phyloP scores from a whole-genome alignment of 53 echinoderm and acorn worm genomes.

The Holothuria leucospilota region DNA sequence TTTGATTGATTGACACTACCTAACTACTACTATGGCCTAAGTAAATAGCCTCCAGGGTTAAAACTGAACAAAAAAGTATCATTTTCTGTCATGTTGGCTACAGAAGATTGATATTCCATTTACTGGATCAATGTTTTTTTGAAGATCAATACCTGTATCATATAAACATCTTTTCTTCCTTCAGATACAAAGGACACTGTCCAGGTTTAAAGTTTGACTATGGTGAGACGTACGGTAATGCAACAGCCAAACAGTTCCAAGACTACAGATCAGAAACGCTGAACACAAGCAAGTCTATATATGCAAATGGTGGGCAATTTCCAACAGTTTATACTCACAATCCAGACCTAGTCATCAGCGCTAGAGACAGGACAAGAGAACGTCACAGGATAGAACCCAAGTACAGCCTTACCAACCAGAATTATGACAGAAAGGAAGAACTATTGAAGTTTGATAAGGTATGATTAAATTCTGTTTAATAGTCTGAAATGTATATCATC shows the following conservation, averaged over 20 bases:
- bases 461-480: not conserved
- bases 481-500: too few species aligned
- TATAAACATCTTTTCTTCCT: not conserved
- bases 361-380: slow-evolving; percentile 91
- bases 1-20: too few species aligned
- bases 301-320: slow-evolving; percentile 91
- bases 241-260: slow-evolving; percentile 93
- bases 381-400: slow-evolving; percentile 87
- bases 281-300: slow-evolving; percentile 88
- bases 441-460: slow-evolving; percentile 91
- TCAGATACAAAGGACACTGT: slow-evolving; percentile 99
- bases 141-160: not conserved
- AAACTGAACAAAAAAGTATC: too few species aligned
- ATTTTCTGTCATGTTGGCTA: too few species aligned
- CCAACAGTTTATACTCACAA: slow-evolving; percentile 98
- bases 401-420: slow-evolving; percentile 83
- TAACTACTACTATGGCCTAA: too few species aligned
- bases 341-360: slow-evolving; percentile 93
- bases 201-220: slow-evolving; percentile 97
- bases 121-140: too few species aligned
- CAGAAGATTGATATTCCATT: too few species aligned
- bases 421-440: slow-evolving; percentile 92
- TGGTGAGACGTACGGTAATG: slow-evolving; percentile 95
- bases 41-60: too few species aligned
- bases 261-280: slow-evolving; percentile 93